Conservation (phyloP, 2,113 vertebrate species). For the Pseudorectes ferrugineus region DNA sequence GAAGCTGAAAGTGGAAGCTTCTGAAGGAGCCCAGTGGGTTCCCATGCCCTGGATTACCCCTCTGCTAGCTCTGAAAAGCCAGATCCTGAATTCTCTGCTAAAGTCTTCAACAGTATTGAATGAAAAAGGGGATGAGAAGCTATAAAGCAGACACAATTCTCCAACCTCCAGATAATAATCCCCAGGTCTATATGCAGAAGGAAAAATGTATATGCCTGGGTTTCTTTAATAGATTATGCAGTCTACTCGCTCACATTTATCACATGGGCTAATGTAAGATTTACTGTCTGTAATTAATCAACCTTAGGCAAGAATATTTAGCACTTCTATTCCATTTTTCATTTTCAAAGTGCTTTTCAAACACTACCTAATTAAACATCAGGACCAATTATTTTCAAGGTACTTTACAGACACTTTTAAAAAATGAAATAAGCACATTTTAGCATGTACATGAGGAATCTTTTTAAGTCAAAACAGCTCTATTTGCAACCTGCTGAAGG, state of each 20-base stretch:
- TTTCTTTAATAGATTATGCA: slow-evolving; percentile 24
- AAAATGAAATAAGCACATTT: slow-evolving; percentile 42
- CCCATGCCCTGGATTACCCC: not conserved
- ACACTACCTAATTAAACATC: slow-evolving; percentile 59
- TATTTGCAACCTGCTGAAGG: not conserved
- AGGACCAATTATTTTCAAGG: slow-evolving; percentile 45
- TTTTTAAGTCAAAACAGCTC: slow-evolving; percentile 20
- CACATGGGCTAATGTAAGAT: slow-evolving; percentile 20
- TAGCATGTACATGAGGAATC: not conserved
- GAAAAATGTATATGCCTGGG: not conserved
- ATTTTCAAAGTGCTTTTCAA: slow-evolving; percentile 62
- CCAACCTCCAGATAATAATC: not conserved
- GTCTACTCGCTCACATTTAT: not conserved
- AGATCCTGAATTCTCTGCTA: not conserved
- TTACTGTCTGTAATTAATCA: slow-evolving; percentile 59
- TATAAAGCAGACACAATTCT: not conserved
- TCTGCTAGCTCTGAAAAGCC: not conserved
- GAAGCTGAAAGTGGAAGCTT: not conserved
- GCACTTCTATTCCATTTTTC: slow-evolving; percentile 40
- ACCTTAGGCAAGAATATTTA: slow-evolving; percentile 55
- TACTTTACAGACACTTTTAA: not conserved
- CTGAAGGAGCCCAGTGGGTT: not conserved
- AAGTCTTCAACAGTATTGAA: not conserved
- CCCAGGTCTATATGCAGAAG: not conserved
- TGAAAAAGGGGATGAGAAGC: not conserved